Conservation (phyloP, 92 coral and sea anemone genomes). For the Bergia puertoricense region DNA sequence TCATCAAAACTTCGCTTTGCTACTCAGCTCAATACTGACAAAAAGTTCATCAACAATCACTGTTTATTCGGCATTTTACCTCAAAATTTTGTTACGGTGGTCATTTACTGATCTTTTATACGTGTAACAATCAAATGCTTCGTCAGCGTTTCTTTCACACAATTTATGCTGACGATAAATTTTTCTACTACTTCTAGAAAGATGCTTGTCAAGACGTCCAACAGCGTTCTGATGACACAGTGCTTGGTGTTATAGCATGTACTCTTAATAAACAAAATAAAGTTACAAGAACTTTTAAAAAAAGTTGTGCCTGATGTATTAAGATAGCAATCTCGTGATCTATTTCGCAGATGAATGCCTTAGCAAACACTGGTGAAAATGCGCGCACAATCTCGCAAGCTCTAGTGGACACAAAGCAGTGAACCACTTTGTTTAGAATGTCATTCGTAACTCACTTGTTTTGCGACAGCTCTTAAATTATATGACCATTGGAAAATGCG, state of each 20-base stretch:
- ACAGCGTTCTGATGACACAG: not conserved
- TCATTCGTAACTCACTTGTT: not conserved
- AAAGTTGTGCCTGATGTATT: not conserved
- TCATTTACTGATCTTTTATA: not conserved
- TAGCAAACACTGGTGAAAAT: not conserved
- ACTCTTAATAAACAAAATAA: too few relatives aligned
- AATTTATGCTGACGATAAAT: not conserved
- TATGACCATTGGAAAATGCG: not conserved
- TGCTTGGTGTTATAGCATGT: not conserved
- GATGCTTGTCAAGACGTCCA: not conserved
- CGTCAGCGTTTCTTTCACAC: not conserved
- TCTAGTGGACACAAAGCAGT: not conserved
- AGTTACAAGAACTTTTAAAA: not conserved
- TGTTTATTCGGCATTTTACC: too few relatives aligned
- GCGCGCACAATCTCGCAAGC: not conserved
- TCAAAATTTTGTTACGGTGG: too few relatives aligned
- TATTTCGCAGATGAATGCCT: too few relatives aligned
- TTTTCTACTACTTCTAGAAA: not conserved
- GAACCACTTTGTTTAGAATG: not conserved
- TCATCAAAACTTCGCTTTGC: not conserved
- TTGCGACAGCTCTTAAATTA: too few relatives aligned
- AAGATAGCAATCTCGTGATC: too few relatives aligned
- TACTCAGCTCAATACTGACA: not conserved
- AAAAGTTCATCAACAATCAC: not conserved
- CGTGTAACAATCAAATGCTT: too few relatives aligned